These are phyloP conservation scores for Lasioglossum malachurum DNA, from an alignment of 2,888 invertebrate species.

Conservation along the genomic window DNA sequence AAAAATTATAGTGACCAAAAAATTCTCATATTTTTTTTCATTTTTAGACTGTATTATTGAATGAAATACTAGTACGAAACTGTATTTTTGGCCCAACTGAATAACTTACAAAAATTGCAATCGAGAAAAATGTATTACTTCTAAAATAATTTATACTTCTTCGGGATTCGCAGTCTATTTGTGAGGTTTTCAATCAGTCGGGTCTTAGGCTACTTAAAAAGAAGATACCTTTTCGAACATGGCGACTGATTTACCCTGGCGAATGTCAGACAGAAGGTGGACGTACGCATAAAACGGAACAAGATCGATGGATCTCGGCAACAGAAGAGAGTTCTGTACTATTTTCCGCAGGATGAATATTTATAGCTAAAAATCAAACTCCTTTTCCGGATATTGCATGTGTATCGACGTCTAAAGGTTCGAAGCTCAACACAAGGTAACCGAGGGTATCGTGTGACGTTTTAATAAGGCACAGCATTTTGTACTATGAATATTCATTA, in stretches of 20 bases:
- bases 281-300: neutral
- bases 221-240: neutral
- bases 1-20: neutral
- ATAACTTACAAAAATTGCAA: too few relatives aligned
- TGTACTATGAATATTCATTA: neutral
- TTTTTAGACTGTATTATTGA: neutral
- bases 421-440: neutral
- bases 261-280: neutral
- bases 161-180: neutral
- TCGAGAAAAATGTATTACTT: too few relatives aligned
- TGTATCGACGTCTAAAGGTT: neutral
- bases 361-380: neutral
- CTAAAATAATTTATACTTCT: neutral
- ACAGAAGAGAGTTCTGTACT: neutral
- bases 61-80: neutral
- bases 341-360: neutral
- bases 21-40: neutral
- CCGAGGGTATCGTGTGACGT: neutral
- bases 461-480: conserved; percentile 9
- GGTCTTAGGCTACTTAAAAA: neutral
- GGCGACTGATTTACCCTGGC: neutral
- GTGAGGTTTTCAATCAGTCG: neutral
- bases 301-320: neutral
- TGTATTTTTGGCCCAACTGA: neutral
- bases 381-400: conserved; percentile 5